Percentiles rank a stretch among this genome's conserved stretches.
phyloP scores from a whole-genome alignment of 2,888 invertebrate species.

The Criorhina ranunculi region DNA sequence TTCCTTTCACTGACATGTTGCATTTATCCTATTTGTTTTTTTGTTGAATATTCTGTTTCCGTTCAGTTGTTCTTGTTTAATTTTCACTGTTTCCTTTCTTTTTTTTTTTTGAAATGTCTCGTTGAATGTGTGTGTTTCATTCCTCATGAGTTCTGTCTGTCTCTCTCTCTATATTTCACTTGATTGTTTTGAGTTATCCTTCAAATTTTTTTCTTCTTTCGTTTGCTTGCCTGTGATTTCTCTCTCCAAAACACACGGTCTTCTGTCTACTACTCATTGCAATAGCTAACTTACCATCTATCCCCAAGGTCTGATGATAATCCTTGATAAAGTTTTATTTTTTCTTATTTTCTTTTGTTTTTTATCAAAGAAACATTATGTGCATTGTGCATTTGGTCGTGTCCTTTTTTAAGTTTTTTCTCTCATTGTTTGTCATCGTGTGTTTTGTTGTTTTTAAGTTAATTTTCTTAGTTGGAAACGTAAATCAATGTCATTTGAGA shows the following conservation, averaged over 20 bases:
- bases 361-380: slow-evolving; percentile 39
- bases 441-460: slow-evolving; percentile 40
- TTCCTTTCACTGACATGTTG: slow-evolving; percentile 58
- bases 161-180: neutral
- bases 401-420: slow-evolving; percentile 24
- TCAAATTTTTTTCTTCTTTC: slow-evolving; percentile 7
- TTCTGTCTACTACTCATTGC: slow-evolving; percentile 15
- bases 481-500: slow-evolving; percentile 57
- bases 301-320: slow-evolving; percentile 37
- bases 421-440: slow-evolving; percentile 20
- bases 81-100: neutral
- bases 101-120: slow-evolving; percentile 16
- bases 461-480: slow-evolving; percentile 63
- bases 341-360: slow-evolving; percentile 6
- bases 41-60: slow-evolving; percentile 39
- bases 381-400: slow-evolving; percentile 67
- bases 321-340: slow-evolving; percentile 30
- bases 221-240: slow-evolving; percentile 48
- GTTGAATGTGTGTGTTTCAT: slow-evolving; percentile 44
- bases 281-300: slow-evolving; percentile 28
- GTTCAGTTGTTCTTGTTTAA: neutral
- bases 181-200: slow-evolving; percentile 33
- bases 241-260: slow-evolving; percentile 12
- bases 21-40: slow-evolving; percentile 51
- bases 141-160: slow-evolving; percentile 1